Evolutionary conservation across 1,140 invertebrate species (phyloP).

Genomic region (Drosophila cardini): DNA sequence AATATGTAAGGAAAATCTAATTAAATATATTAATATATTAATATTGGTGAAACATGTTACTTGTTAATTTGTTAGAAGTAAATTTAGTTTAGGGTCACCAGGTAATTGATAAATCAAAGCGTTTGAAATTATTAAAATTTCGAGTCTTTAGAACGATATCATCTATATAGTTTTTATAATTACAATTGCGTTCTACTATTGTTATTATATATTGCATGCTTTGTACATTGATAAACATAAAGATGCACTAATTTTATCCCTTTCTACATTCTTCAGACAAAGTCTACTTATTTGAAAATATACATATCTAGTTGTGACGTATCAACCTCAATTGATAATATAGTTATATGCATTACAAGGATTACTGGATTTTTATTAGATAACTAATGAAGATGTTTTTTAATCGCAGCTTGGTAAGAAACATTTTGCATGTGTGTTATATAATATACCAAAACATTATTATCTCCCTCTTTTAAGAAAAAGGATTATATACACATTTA

Average conservation of each 20-base stretch:
- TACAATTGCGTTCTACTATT: too few species aligned
- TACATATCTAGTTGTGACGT: conserved; percentile 37
- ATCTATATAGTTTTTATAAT: background rate
- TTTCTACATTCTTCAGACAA: conserved; percentile 7
- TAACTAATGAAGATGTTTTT: conserved; percentile 47
- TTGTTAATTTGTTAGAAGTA: too few species aligned
- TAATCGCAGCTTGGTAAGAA: conserved; percentile 41
- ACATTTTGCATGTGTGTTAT: too few species aligned
- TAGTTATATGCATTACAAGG: conserved; percentile 10
- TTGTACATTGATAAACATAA: background rate
- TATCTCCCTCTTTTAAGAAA: conserved; percentile 32
- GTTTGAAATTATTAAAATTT: too few species aligned
- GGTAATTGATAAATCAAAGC: too few species aligned
- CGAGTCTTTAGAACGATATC: too few species aligned
- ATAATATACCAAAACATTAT: background rate
- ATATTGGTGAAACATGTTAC: too few species aligned
- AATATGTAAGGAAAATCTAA: too few species aligned
- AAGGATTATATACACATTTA: conserved; percentile 47
- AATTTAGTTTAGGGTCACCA: too few species aligned
- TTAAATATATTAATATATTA: too few species aligned
- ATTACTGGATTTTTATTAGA: conserved; percentile 21
- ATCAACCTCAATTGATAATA: conserved; percentile 10
- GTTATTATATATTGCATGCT: background rate
- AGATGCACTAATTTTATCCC: background rate
- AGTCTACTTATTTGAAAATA: conserved; percentile 10